Percentiles rank a stretch among this genome's conserved stretches.
Evolutionary conservation across 1,140 invertebrate species (phyloP).

Genomic region (Cydia strobilella): DNA sequence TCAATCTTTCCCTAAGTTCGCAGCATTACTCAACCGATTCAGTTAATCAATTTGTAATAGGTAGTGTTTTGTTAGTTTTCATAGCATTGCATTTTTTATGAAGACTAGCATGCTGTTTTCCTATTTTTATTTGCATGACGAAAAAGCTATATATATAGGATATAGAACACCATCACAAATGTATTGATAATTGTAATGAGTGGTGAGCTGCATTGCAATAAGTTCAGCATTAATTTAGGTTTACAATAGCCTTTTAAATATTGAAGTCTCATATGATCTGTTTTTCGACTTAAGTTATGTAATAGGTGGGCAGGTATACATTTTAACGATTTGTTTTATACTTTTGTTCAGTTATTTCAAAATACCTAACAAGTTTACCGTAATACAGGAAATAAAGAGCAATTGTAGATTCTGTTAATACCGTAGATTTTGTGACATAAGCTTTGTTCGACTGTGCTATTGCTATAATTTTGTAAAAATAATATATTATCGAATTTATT

Average conservation of each 20-base stretch:
- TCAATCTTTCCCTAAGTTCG: not conserved
- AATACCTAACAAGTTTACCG: not conserved
- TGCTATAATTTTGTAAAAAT: not conserved
- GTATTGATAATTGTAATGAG: not conserved
- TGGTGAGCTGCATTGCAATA: not conserved
- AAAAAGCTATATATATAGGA: not conserved
- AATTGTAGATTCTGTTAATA: not conserved
- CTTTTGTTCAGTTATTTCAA: not conserved
- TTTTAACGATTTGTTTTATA: not conserved
- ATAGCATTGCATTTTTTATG: not conserved
- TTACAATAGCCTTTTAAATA: not conserved
- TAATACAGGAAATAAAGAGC: not conserved
- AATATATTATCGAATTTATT: constrained; percentile 4
- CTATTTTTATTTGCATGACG: not conserved
- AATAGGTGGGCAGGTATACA: not conserved
- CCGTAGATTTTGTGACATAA: not conserved
- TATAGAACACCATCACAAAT: not conserved
- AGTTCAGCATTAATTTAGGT: not conserved
- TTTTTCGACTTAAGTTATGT: not conserved
- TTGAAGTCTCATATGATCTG: not conserved
- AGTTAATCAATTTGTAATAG: not conserved
- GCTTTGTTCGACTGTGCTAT: not conserved
- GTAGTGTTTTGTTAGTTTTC: not conserved
- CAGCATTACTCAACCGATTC: not conserved
- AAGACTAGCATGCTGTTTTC: not conserved